phyloP scores from a whole-genome alignment of 1,140 invertebrate species.

The Potamilus streckersoni region DNA sequence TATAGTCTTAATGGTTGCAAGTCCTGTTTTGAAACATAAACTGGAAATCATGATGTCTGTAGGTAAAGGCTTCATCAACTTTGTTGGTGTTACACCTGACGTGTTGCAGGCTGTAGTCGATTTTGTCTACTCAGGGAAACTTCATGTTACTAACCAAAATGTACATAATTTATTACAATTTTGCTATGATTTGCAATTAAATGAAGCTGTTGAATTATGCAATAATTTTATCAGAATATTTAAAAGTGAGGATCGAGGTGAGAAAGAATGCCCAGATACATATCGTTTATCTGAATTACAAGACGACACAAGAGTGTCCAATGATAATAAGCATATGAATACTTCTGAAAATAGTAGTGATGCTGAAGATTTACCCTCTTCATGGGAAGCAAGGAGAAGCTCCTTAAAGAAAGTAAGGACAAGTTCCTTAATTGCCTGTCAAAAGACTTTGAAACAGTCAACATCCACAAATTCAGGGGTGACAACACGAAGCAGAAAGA shows the following conservation, averaged over 20 bases:
- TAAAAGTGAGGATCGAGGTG: background rate
- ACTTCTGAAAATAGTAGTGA: background rate
- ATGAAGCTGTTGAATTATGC: constrained; percentile 11
- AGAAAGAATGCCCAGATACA: background rate
- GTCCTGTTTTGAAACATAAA: constrained; percentile 11
- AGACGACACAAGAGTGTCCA: too few relatives aligned
- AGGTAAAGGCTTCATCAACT: background rate
- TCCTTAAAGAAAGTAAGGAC: background rate
- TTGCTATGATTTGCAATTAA: constrained; percentile 20
- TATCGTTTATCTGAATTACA: background rate
- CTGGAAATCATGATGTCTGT: background rate
- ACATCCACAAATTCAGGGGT: too few relatives aligned
- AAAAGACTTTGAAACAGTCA: too few relatives aligned
- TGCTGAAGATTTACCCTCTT: background rate
- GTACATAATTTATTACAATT: constrained; percentile 11
- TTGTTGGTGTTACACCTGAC: background rate
- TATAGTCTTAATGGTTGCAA: constrained; percentile 14
- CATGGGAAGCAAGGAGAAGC: background rate
- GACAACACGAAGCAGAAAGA: too few relatives aligned
- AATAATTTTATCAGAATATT: constrained; percentile 7
- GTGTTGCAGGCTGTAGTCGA: constrained; percentile 9
- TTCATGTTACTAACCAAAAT: constrained; percentile 8
- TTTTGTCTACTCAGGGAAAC: constrained; percentile 19
- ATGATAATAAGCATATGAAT: background rate
- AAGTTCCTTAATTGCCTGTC: too few relatives aligned